Conservation (phyloP, 2,797 vertebrate species). For the Decapterus maruadsi region DNA sequence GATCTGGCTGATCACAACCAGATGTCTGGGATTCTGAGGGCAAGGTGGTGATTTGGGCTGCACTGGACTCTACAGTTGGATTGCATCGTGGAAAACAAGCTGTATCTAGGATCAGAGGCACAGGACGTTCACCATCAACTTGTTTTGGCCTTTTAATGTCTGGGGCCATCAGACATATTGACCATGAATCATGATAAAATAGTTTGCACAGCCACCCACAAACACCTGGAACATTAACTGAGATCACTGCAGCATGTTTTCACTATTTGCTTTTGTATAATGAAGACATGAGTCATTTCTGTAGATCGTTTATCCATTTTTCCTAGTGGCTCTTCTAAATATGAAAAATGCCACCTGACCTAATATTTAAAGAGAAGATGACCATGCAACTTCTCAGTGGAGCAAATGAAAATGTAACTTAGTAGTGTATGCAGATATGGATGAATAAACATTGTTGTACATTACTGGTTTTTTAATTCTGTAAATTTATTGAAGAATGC, state of each 20-base stretch:
- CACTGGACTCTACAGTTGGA: slow-evolving; percentile 2
- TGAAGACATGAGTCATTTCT: neutral
- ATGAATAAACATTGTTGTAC: slow-evolving; percentile 58
- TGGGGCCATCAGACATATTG: neutral
- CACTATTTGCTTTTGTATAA: neutral
- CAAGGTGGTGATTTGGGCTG: slow-evolving; percentile 89
- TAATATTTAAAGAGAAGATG: neutral
- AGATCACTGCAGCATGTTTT: slow-evolving; percentile 1
- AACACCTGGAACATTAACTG: neutral
- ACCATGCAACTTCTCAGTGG: neutral
- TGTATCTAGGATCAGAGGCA: neutral
- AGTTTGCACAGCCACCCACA: neutral
- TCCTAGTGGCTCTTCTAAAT: neutral
- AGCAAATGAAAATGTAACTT: slow-evolving; percentile 1
- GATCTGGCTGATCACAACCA: slow-evolving; percentile 94
- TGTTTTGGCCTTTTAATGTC: neutral
- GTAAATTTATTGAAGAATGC: neutral
- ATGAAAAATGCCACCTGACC: slow-evolving; percentile 5
- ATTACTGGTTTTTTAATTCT: neutral
- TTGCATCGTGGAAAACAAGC: neutral
- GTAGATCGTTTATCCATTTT: slow-evolving; percentile 12
- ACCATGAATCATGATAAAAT: neutral
- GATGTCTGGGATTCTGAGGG: slow-evolving; percentile 93
- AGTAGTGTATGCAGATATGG: neutral
- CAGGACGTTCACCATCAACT: slow-evolving; percentile 2